Conservation (phyloP, 2,797 vertebrate species). For the Paguma larvata region DNA sequence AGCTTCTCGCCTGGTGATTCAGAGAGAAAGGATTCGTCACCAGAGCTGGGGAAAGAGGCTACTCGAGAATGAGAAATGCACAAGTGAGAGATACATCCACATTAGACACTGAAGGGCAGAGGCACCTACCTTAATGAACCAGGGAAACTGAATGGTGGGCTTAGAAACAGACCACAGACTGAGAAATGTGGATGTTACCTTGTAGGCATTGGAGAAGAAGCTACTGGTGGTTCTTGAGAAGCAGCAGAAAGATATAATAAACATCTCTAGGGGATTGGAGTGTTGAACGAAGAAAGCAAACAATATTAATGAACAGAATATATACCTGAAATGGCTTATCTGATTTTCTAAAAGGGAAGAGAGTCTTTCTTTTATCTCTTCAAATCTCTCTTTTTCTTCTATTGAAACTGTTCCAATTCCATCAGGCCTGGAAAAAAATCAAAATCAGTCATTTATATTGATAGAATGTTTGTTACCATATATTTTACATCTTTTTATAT, state of each 20-base stretch:
- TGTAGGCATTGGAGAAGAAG: background rate
- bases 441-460: slow-evolving; percentile 57
- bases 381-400: slow-evolving; percentile 96
- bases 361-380: slow-evolving; percentile 93
- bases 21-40: background rate
- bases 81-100: background rate
- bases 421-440: slow-evolving; percentile 92
- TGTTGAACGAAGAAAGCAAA: background rate
- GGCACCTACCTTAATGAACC: no score
- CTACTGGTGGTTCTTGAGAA: background rate
- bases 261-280: background rate
- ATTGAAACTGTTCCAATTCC: slow-evolving; percentile 96
- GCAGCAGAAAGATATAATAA: background rate
- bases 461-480: background rate
- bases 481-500: background rate
- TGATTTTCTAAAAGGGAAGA: slow-evolving; percentile 95
- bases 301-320: slow-evolving; percentile 59
- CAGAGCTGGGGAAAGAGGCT: background rate
- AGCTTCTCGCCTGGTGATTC: background rate
- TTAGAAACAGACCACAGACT: background rate
- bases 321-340: slow-evolving; percentile 97
- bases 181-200: background rate
- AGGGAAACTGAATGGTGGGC: background rate
- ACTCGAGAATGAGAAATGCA: background rate
- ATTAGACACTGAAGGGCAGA: fast-evolving